These are phyloP conservation scores for Penaeus indicus DNA, from an alignment of 1,140 invertebrate species.

Conservation along the genomic window DNA sequence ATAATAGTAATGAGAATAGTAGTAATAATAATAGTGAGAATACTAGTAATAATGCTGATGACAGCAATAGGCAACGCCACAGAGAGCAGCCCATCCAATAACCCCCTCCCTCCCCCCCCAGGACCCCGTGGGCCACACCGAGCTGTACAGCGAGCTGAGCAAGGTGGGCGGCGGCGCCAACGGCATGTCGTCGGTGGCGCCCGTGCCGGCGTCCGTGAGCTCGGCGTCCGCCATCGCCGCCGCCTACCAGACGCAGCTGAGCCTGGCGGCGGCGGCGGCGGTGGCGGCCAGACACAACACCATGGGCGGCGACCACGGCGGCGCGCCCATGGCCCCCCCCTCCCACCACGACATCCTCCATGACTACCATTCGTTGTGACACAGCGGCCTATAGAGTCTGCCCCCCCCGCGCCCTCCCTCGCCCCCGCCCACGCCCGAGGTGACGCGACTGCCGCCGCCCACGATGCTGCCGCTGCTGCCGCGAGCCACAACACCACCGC, in stretches of 20 bases:
- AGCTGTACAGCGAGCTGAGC: conserved; percentile 58
- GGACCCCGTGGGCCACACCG: conserved; percentile 54
- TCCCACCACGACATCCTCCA: conserved; percentile 58
- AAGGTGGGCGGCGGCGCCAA: conserved; percentile 55
- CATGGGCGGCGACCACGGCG: conserved; percentile 38
- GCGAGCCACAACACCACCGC: no score
- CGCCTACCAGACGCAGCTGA: conserved; percentile 59
- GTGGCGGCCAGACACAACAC: conserved; percentile 51
- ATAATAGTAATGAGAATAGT: no score
- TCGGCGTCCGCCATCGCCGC: conserved; percentile 57
- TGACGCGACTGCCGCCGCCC: not conserved
- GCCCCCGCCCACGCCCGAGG: conserved; percentile 8
- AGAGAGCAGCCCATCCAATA: no score
- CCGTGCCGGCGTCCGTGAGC: conserved; percentile 54
- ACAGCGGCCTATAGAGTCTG: conserved; percentile 53
- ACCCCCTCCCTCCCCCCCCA: conserved; percentile 1
- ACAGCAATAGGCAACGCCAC: no score
- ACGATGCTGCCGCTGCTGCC: not conserved
- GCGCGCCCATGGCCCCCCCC: conserved; percentile 50
- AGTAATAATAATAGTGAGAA: no score
- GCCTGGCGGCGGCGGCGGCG: conserved; percentile 56
- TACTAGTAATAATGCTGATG: no score
- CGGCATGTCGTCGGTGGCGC: conserved; percentile 57
- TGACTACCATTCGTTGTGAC: conserved; percentile 60
- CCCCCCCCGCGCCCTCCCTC: conserved; percentile 11